These are phyloP conservation scores for Mamestra configurata DNA, from an alignment of 1,140 invertebrate genomes.

Conservation along the genomic window DNA sequence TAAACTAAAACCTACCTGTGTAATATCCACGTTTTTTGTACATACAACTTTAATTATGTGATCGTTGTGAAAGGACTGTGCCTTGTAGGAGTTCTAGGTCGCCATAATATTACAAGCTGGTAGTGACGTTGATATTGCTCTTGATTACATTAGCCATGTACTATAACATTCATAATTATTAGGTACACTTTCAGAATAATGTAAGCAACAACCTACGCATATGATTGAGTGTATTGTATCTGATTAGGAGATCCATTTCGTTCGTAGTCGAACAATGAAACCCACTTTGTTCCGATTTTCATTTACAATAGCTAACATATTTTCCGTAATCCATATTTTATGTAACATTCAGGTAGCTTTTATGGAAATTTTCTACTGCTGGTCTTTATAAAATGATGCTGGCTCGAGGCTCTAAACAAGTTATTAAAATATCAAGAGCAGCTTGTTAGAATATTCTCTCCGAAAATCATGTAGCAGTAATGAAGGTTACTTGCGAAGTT, in stretches of 20 bases:
- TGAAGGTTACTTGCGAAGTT: background rate
- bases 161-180: background rate
- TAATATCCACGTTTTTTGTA: conserved; percentile 41
- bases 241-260: conserved; percentile 7
- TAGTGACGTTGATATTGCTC: background rate
- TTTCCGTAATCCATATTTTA: background rate
- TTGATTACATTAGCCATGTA: background rate
- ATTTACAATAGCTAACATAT: conserved; percentile 3
- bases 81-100: background rate
- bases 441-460: conserved; percentile 12
- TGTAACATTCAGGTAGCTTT: conserved; percentile 1
- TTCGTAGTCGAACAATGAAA: conserved; percentile 2
- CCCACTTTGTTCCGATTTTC: conserved; percentile 11
- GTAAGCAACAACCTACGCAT: conserved; percentile 31
- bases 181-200: background rate
- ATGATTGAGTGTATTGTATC: background rate
- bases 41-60: background rate
- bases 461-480: background rate
- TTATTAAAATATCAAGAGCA: background rate
- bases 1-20: conserved; percentile 56
- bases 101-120: background rate
- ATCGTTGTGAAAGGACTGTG: background rate
- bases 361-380: background rate
- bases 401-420: background rate
- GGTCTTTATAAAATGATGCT: background rate